Conservation (phyloP, 1,140 invertebrate genomes). For the Paramacrobiotus metropolitanus region DNA sequence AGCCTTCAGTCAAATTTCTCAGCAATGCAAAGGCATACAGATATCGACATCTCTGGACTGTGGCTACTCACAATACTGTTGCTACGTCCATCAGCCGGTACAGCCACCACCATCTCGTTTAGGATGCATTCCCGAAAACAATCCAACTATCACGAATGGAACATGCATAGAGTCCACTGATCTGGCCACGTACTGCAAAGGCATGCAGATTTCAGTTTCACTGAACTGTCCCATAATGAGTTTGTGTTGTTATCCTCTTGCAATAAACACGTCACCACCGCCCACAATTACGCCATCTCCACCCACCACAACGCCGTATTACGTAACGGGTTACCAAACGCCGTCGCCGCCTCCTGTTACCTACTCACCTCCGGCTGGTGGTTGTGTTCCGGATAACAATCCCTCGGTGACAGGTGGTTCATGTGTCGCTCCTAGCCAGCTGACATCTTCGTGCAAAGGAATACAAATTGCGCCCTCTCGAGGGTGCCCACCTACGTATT, state of each 20-base stretch:
- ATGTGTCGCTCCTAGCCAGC: background rate
- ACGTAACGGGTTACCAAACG: too few relatives aligned
- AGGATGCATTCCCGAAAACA: background rate
- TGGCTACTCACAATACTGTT: background rate
- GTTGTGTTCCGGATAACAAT: background rate
- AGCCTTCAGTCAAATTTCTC: background rate
- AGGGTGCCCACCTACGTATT: background rate
- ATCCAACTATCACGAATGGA: background rate
- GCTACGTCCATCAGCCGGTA: background rate
- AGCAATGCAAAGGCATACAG: background rate
- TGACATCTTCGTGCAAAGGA: background rate
- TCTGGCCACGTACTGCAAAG: background rate
- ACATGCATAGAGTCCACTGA: background rate
- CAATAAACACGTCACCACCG: background rate
- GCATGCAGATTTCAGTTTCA: background rate
- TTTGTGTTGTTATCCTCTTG: background rate
- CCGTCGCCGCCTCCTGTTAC: too few relatives aligned
- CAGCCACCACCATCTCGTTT: too few relatives aligned
- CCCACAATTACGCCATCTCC: too few relatives aligned
- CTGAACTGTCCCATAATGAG: background rate
- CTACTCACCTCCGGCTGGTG: too few relatives aligned
- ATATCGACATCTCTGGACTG: background rate
- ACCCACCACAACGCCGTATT: too few relatives aligned
- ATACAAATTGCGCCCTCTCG: background rate
- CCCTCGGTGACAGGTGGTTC: background rate